Evolutionary conservation across 1,140 invertebrate species (phyloP).

Genomic region (Leptinotarsa defecta): DNA sequence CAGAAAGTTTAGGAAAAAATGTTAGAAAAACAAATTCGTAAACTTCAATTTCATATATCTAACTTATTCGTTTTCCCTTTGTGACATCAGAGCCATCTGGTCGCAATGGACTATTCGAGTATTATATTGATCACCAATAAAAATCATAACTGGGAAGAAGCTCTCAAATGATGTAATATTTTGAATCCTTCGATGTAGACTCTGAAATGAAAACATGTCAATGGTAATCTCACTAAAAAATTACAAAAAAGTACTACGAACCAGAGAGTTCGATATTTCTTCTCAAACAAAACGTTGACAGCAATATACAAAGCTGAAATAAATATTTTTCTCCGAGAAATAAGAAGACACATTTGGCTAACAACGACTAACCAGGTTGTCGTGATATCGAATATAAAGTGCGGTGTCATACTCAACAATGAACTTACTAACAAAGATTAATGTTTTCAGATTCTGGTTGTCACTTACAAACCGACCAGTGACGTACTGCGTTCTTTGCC

Average conservation of each 20-base stretch:
- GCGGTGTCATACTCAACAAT: constrained; percentile 45
- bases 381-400: constrained; percentile 34
- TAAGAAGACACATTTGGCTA: constrained; percentile 18
- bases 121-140: no score
- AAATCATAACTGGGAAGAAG: no score
- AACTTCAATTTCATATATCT: no score
- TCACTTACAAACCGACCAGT: constrained; percentile 28
- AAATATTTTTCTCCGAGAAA: constrained; percentile 10
- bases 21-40: no score
- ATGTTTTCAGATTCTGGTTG: constrained; percentile 41
- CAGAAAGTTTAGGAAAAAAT: no score
- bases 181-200: no score
- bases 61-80: no score
- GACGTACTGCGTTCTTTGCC: not conserved
- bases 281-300: constrained; percentile 9
- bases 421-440: constrained; percentile 47
- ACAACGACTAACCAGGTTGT: constrained; percentile 18
- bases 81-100: no score
- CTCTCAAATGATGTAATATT: no score
- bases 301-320: constrained; percentile 19
- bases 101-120: no score
- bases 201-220: not conserved
- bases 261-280: not conserved
- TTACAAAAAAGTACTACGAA: not conserved
- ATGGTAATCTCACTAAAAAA: not conserved